A percentile compares a stretch with the other conserved stretches of the same genome.
Evolutionary conservation across 1,140 invertebrate genomes (phyloP).

Genomic region (Procambarus virginalis): DNA sequence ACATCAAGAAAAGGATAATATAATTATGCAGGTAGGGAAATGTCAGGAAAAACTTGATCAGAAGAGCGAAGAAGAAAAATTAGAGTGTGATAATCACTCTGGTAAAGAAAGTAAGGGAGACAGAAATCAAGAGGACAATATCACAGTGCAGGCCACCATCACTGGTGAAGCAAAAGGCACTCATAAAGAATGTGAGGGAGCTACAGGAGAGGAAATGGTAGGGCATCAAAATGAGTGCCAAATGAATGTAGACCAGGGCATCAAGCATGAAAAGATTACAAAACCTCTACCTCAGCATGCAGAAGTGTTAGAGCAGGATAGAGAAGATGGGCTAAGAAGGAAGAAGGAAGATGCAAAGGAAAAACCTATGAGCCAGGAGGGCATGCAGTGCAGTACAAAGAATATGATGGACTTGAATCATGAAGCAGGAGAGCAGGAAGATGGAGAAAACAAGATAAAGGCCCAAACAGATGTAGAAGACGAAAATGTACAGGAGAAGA

Average conservation of each 20-base stretch:
- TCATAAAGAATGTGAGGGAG: neutral
- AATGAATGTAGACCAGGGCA: too few relatives aligned
- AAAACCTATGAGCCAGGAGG: too few relatives aligned
- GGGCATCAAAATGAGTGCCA: too few relatives aligned
- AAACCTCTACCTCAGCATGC: neutral
- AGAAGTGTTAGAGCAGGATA: neutral
- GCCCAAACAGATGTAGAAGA: neutral
- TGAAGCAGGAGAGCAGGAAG: neutral
- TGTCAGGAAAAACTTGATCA: neutral
- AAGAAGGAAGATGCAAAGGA: too few relatives aligned
- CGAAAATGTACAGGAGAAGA: neutral
- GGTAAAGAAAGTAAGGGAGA: too few relatives aligned
- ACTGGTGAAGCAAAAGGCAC: too few relatives aligned
- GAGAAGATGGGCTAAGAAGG: neutral
- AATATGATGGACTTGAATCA: too few relatives aligned
- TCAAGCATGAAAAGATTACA: neutral
- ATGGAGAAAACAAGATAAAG: neutral
- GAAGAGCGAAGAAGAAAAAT: too few relatives aligned
- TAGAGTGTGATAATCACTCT: too few relatives aligned
- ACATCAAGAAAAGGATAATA: too few relatives aligned
- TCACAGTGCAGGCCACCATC: too few relatives aligned
- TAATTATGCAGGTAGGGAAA: neutral
- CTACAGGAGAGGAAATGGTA: neutral
- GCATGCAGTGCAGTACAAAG: too few relatives aligned
- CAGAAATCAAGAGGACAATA: neutral